These are phyloP conservation scores for Gryllus longicercus DNA, from an alignment of 2,888 invertebrate species.

Conservation along the genomic window DNA sequence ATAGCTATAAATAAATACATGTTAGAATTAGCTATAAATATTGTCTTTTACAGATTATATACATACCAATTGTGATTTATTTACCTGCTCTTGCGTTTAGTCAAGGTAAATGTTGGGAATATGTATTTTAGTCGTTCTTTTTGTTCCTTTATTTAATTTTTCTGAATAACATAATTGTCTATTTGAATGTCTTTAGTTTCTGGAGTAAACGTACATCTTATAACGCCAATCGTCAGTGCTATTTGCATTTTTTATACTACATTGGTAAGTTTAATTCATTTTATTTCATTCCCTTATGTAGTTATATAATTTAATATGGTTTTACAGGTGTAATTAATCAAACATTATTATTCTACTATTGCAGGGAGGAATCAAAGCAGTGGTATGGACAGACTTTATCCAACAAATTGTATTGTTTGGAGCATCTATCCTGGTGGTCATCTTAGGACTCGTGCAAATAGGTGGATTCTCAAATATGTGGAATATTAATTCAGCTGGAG, in stretches of 20 bases:
- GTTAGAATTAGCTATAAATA: not conserved
- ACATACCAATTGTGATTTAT: slow-evolving; percentile 22
- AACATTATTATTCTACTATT: not conserved
- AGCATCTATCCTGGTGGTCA: slow-evolving; percentile 45
- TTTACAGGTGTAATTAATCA: no score
- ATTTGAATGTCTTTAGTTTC: slow-evolving; percentile 25
- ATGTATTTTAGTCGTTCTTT: no score
- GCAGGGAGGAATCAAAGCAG: slow-evolving; percentile 53
- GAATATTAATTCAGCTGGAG: slow-evolving; percentile 45
- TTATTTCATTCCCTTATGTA: no score
- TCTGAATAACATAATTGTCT: slow-evolving; percentile 34
- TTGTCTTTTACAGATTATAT: not conserved
- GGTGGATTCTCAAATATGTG: slow-evolving; percentile 48
- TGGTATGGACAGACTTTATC: slow-evolving; percentile 54
- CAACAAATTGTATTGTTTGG: slow-evolving; percentile 49
- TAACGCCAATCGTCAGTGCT: slow-evolving; percentile 28
- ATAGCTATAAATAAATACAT: not conserved
- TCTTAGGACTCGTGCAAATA: slow-evolving; percentile 45
- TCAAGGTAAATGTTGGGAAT: slow-evolving; percentile 20
- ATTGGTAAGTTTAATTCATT: slow-evolving; percentile 25
- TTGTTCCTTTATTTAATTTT: no score
- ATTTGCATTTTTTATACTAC: slow-evolving; percentile 32
- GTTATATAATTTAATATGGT: not conserved
- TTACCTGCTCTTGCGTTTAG: slow-evolving; percentile 25
- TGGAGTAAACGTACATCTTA: slow-evolving; percentile 29